These are phyloP conservation scores for Leucophora obtusa DNA, from an alignment of 2,888 invertebrate species.

Conservation along the genomic window DNA sequence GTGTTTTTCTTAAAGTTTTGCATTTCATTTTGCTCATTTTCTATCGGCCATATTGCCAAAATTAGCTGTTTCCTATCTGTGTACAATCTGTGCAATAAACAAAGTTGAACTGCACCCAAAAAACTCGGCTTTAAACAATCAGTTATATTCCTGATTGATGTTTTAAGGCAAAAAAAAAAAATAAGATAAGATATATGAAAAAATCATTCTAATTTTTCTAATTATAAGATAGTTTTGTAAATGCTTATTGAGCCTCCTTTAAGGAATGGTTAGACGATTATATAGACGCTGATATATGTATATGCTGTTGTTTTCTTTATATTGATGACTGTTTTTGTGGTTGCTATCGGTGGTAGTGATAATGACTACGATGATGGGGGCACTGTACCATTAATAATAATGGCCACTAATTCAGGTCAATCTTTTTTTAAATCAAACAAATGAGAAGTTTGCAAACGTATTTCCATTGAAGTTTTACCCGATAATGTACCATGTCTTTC, in stretches of 20 bases:
- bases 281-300: neutral
- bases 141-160: too few relatives aligned
- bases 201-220: too few relatives aligned
- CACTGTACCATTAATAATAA: conserved; percentile 17
- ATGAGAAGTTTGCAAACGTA: conserved; percentile 72
- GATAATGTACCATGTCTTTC: conserved; percentile 88
- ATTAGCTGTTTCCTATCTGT: too few relatives aligned
- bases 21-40: too few relatives aligned
- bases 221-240: conserved; percentile 59
- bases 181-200: too few relatives aligned
- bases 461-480: conserved; percentile 85
- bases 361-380: neutral
- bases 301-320: neutral
- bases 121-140: too few relatives aligned
- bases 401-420: conserved; percentile 38
- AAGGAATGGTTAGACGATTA: neutral
- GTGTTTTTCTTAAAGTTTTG: too few relatives aligned
- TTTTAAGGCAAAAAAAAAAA: too few relatives aligned
- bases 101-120: too few relatives aligned
- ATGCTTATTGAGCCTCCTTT: conserved; percentile 72
- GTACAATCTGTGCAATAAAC: too few relatives aligned
- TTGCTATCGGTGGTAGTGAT: neutral
- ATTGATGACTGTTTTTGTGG: neutral
- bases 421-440: conserved; percentile 39
- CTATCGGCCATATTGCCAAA: too few relatives aligned